Base-by-base conservation (phyloP, 2,888 invertebrate species). In the Xestobium rufovillosum region DNA sequence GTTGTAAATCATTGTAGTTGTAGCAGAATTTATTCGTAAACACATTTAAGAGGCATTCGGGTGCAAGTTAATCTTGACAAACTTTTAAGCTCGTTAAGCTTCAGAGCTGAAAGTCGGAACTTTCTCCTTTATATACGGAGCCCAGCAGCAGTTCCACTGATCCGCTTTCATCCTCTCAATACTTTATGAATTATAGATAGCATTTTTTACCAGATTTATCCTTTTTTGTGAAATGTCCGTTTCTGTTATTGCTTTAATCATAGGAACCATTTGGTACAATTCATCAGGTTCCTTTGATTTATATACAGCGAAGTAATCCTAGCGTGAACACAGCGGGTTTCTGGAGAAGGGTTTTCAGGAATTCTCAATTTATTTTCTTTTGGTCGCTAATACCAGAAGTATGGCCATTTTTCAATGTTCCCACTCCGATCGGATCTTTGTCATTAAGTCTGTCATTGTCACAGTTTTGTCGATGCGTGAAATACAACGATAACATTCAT, bases 181-280 rank as follows among this genome's bases (percentile, higher is more conserved):
- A 56, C 62, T 59, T 59, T 61, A 63, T 63, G 63, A 65, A 63
- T 65, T 62, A 63, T 64, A 61, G 61, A 62, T 62, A 55, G 51
- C 55, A 59, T 61, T 60, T 63, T 61, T 61, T 59, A 55, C 52
- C 52, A 55, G 57, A 56, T 59, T 59, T 59, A 56, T 58, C 56
- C 55, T 56, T 58, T 59, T 54, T 51, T 52, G 51, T 50, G 50
- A 48, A 44, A 56, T 54, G 56, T 56, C 57, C 59, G 59, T 59
- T 59, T 61, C 55, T 58, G 55, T 65, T 64, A 66, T 66, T 65
- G 62, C 65, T 64, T 63, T 65, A 66, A 66, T 65, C 65, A 66
- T 64, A 60, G 60, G 59, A 60, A 56, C 61, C 65, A 65, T 66
- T 66, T 65, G 62, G 61, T 56, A 57, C 63, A 59, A 66, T 64